Evolutionary conservation across 2,113 vertebrate genomes (phyloP).

Genomic region (Bagarius yarrelli): DNA sequence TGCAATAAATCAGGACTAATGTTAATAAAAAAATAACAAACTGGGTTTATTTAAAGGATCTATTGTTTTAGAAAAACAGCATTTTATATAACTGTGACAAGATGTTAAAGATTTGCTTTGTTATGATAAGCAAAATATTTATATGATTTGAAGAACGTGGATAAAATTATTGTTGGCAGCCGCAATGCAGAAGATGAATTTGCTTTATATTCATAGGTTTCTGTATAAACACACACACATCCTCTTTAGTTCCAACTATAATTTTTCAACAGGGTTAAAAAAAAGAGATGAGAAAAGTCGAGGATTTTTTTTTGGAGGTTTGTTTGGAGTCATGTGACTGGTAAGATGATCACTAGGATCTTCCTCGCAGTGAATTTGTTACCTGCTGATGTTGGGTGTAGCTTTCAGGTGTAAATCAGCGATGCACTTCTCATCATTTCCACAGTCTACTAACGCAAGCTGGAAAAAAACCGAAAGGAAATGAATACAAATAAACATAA

Average conservation of each 20-base stretch:
- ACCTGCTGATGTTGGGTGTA: constrained; percentile 69
- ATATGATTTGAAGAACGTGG: neutral
- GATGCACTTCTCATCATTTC: constrained; percentile 81
- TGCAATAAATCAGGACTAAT: neutral
- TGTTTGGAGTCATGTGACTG: neutral
- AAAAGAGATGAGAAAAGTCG: neutral
- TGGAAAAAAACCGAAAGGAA: constrained; percentile 49
- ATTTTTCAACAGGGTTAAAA: neutral
- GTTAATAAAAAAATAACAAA: neutral
- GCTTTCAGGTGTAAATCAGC: constrained; percentile 82
- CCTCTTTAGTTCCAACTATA: no score
- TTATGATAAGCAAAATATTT: neutral
- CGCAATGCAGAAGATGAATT: neutral
- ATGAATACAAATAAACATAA: neutral
- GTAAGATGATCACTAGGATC: neutral
- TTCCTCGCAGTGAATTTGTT: neutral
- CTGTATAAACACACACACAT: no score
- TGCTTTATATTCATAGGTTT: no score
- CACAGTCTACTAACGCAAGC: constrained; percentile 94
- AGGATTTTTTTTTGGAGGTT: neutral
- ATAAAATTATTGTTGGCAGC: neutral
- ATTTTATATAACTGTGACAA: neutral
- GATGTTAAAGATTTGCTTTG: neutral
- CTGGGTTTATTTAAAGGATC: neutral
- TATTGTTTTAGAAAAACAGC: no score